Evolutionary conservation across 2,888 invertebrate species (phyloP).

Genomic region (Cantharis nigra): DNA sequence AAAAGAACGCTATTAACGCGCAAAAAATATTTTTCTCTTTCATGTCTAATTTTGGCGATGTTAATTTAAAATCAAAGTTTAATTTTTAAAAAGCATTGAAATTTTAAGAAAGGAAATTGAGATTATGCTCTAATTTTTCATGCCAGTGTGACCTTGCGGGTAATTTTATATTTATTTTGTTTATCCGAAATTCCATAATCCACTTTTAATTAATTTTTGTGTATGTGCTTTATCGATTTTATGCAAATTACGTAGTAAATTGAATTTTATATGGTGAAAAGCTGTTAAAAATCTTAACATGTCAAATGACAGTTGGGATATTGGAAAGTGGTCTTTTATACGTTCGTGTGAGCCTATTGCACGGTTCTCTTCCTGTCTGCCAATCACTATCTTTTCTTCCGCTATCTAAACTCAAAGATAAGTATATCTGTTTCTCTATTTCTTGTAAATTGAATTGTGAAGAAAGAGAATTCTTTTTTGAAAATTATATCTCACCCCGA

Average conservation of each 20-base stretch:
- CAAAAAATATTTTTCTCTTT: background rate
- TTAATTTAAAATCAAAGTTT: background rate
- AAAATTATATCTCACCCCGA: background rate
- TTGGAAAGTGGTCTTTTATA: slow-evolving; percentile 30
- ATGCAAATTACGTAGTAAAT: background rate
- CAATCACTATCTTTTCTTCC: slow-evolving; percentile 32
- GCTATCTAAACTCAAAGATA: slow-evolving; percentile 24
- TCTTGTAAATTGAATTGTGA: background rate
- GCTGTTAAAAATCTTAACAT: slow-evolving; percentile 11
- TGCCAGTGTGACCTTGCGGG: background rate
- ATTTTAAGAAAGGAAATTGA: background rate
- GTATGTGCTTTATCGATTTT: background rate
- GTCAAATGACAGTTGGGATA: slow-evolving; percentile 33
- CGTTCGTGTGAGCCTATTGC: slow-evolving; percentile 29
- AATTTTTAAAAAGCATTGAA: background rate
- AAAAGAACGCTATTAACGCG: background rate
- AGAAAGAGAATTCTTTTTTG: background rate
- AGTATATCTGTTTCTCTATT: slow-evolving; percentile 19
- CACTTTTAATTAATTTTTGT: background rate
- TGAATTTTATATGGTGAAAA: slow-evolving; percentile 1
- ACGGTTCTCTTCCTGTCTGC: slow-evolving; percentile 31
- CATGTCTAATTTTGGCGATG: background rate
- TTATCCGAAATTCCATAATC: background rate
- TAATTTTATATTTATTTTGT: background rate
- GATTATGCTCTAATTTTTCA: background rate